Evolutionary conservation across 2,888 invertebrate genomes (phyloP).

Genomic region (Caenorhabditis sulstoni): DNA sequence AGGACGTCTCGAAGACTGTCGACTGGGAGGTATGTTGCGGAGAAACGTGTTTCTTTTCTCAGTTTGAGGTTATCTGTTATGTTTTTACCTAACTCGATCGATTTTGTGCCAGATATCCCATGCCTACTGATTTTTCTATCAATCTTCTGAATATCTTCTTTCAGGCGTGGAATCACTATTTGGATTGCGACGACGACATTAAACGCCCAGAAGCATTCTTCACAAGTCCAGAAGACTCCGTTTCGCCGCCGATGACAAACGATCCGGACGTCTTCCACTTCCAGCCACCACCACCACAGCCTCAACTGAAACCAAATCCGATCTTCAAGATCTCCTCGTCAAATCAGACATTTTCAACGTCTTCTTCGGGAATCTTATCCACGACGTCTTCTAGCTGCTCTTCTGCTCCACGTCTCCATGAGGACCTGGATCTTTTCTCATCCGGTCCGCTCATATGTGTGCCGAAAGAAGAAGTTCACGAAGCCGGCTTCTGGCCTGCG

Average conservation of each 20-base stretch:
- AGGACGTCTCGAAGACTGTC: slow-evolving; percentile 43
- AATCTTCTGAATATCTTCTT: neutral
- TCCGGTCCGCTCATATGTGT: slow-evolving; percentile 46
- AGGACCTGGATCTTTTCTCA: slow-evolving; percentile 25
- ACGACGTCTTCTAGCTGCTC: neutral
- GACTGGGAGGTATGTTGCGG: slow-evolving; percentile 46
- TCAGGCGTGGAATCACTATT: slow-evolving; percentile 56
- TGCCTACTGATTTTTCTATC: too few relatives aligned
- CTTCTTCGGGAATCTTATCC: slow-evolving; percentile 20
- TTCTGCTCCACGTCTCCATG: neutral
- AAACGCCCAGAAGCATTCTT: slow-evolving; percentile 49
- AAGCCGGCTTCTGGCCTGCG: too few relatives aligned
- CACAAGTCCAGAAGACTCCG: slow-evolving; percentile 27
- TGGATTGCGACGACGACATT: slow-evolving; percentile 45
- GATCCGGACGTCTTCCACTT: slow-evolving; percentile 13
- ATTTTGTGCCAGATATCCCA: too few relatives aligned
- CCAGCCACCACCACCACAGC: slow-evolving; percentile 5
- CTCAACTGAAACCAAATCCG: neutral
- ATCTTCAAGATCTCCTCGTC: neutral
- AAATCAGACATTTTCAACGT: slow-evolving; percentile 11
- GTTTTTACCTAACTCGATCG: too few relatives aligned
- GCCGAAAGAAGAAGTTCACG: slow-evolving; percentile 24
- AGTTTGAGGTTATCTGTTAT: too few relatives aligned
- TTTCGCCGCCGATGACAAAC: slow-evolving; percentile 11
- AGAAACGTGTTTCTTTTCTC: too few relatives aligned